Conservation (phyloP, 2,113 vertebrate genomes). For the Candoia aspera region DNA sequence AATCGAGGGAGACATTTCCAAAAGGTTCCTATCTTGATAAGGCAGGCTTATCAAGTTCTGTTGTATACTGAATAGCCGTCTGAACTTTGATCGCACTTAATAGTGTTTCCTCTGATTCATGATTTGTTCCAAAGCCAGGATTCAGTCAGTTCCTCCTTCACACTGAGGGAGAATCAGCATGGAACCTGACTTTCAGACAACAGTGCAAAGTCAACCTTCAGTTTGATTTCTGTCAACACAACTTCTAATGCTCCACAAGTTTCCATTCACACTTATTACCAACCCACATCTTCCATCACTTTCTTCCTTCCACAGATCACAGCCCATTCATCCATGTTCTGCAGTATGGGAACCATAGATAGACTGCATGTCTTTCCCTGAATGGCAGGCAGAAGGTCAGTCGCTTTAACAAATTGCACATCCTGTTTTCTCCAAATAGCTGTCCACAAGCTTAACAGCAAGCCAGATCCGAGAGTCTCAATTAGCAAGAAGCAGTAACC, state of each 20-base stretch:
- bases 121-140: not conserved
- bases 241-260: not conserved
- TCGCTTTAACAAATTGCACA: not conserved
- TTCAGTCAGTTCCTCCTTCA: not conserved
- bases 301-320: not conserved
- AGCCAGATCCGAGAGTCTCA: not conserved
- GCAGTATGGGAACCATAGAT: not conserved
- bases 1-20: not conserved
- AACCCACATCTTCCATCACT: not conserved
- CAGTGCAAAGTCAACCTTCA: not conserved
- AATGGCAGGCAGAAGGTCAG: not conserved
- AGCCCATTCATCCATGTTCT: slow-evolving; percentile 1
- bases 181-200: not conserved
- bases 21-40: not conserved
- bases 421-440: slow-evolving; percentile 5
- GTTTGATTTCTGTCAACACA: slow-evolving; percentile 10
- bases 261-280: not conserved
- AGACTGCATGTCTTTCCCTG: not conserved
- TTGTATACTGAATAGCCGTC: not conserved
- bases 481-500: slow-evolving; percentile 4
- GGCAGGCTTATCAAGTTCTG: not conserved
- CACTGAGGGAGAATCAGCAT: not conserved
- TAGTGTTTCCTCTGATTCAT: not conserved
- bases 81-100: not conserved
- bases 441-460: not conserved